Conservation (phyloP, 2,113 vertebrate species). For the Barnardius zonarius region DNA sequence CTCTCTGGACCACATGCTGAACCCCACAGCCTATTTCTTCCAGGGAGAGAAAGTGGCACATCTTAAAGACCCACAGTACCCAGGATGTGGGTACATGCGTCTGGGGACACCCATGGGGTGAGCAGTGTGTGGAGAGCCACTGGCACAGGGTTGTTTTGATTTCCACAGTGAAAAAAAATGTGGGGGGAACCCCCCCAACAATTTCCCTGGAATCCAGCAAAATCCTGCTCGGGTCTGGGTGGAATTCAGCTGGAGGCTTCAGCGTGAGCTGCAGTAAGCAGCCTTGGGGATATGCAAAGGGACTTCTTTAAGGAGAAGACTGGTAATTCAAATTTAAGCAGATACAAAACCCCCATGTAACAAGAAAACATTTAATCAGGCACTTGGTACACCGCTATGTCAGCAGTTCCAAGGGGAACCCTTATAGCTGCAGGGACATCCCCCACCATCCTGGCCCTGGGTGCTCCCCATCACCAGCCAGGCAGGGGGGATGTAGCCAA, state of each 20-base stretch:
- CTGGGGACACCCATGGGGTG: neutral
- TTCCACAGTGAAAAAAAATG: rapidly evolving
- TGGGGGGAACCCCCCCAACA: neutral
- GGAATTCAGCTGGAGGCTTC: neutral
- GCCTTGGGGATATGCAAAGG: neutral
- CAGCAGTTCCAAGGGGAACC: neutral
- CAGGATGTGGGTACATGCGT: neutral
- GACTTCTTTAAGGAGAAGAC: neutral
- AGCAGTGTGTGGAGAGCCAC: rapidly evolving
- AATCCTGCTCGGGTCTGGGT: neutral
- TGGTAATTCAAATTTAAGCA: neutral
- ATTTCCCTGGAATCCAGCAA: neutral
- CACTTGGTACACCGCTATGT: neutral
- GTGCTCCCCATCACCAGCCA: neutral
- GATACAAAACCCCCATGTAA: neutral
- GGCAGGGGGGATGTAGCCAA: neutral
- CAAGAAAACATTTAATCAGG: slow-evolving; percentile 42
- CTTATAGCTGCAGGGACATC: neutral
- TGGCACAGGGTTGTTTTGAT: neutral
- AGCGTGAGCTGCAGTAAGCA: neutral
- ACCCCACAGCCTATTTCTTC: neutral
- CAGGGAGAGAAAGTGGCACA: rapidly evolving
- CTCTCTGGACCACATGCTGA: neutral
- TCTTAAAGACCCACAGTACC: neutral
- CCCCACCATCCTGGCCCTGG: neutral